phyloP scores from a whole-genome alignment of 1,140 invertebrate species.

The Cylas formicarius region DNA sequence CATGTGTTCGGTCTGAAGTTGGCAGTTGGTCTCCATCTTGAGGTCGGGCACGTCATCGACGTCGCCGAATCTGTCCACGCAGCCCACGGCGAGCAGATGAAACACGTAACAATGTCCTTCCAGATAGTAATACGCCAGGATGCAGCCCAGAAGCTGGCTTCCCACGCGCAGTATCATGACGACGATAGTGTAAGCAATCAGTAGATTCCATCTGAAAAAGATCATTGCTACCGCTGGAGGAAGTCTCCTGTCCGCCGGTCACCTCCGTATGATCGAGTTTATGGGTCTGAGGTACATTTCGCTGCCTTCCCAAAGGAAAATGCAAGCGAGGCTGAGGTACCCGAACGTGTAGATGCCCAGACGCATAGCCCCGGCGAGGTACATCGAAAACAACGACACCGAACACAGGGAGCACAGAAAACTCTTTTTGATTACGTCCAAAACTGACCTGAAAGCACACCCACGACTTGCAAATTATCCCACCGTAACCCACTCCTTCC shows the following conservation, averaged over 20 bases:
- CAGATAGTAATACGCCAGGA: conserved; percentile 7
- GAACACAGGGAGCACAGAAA: conserved; percentile 12
- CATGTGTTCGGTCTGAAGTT: background rate
- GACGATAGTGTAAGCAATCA: conserved; percentile 12
- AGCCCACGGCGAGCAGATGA: conserved; percentile 15
- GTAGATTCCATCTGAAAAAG: conserved; percentile 17
- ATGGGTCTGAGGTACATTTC: conserved; percentile 14
- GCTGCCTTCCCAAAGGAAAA: conserved; percentile 12
- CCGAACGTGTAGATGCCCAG: conserved; percentile 13
- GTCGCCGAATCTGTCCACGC: conserved; percentile 12
- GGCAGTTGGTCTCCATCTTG: background rate
- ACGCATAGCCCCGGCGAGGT: conserved; percentile 9
- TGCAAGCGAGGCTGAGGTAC: conserved; percentile 9
- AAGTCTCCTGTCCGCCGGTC: background rate
- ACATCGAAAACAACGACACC: conserved; percentile 3
- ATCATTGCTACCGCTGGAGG: background rate
- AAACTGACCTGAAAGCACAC: conserved; percentile 9
- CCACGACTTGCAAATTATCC: no score
- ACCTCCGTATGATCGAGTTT: conserved; percentile 4
- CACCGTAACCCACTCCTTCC: no score
- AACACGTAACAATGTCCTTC: no score
- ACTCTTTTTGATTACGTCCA: conserved; percentile 11
- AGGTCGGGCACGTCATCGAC: conserved; percentile 5
- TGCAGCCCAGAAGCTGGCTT: conserved; percentile 16
- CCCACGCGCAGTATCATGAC: conserved; percentile 9